Conservation (phyloP, 2,113 vertebrate genomes). For the Brienomyrus brachyistius region DNA sequence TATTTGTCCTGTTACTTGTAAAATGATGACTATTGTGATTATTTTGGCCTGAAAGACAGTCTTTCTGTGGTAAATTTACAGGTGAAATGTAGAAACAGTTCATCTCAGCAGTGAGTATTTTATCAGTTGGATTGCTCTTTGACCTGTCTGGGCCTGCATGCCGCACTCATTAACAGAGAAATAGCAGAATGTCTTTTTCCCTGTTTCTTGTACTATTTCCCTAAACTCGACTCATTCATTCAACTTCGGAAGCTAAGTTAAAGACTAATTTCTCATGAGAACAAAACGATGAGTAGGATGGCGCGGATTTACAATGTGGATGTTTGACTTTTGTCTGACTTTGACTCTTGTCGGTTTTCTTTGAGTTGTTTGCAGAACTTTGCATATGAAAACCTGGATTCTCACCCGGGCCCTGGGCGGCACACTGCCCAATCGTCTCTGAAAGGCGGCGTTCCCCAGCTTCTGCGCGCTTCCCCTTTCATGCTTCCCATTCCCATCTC, state of each 20-base stretch:
- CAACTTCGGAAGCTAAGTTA: background rate
- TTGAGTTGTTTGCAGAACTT: slow-evolving; percentile 4
- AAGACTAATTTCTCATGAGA: background rate
- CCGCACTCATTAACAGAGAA: background rate
- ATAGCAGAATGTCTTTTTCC: background rate
- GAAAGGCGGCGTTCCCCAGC: background rate
- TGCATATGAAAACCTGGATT: slow-evolving; percentile 4
- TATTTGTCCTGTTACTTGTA: background rate
- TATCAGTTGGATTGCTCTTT: background rate
- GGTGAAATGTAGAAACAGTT: background rate
- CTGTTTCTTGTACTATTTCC: background rate
- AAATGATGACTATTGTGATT: background rate
- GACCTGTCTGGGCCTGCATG: background rate
- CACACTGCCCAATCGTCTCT: background rate
- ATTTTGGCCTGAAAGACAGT: background rate
- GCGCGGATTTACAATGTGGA: background rate
- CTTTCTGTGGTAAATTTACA: background rate
- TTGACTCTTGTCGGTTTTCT: background rate
- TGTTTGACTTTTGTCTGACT: background rate
- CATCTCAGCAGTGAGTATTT: background rate
- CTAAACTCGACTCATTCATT: background rate
- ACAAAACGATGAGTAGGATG: background rate
- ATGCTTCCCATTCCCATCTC: background rate
- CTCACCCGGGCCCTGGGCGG: background rate
- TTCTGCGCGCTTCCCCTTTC: background rate